These are phyloP conservation scores for Stichopus horrens DNA, from an alignment of 53 echinoderm and acorn worm genomes.

Conservation along the genomic window DNA sequence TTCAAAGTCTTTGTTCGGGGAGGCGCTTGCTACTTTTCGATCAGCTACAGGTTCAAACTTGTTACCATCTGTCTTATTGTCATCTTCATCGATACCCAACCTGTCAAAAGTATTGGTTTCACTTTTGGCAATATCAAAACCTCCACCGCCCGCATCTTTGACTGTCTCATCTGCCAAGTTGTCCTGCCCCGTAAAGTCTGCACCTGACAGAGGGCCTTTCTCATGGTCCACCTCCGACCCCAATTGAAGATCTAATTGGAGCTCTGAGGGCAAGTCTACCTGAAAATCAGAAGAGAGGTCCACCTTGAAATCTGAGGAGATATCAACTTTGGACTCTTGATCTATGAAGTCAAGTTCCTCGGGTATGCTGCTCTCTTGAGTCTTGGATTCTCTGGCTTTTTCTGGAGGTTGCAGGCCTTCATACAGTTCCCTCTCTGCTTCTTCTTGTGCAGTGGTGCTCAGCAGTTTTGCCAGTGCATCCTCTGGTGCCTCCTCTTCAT, in stretches of 20 bases:
- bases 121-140: neutral
- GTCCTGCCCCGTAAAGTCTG: constrained; percentile 7
- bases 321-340: too few relatives aligned
- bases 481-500: neutral
- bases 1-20: constrained; percentile 37
- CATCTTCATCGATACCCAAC: constrained; percentile 13
- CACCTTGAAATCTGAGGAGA: neutral
- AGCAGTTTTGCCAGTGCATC: constrained; percentile 20
- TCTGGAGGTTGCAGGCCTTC: constrained; percentile 4
- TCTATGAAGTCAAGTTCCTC: neutral
- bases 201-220: neutral
- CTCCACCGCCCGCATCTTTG: neutral
- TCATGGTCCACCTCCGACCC: neutral
- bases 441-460: constrained; percentile 25
- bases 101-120: neutral
- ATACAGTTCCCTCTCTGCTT: constrained; percentile 20
- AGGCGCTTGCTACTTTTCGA: constrained; percentile 6
- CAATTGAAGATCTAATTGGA: neutral
- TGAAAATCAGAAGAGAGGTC: neutral
- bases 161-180: neutral
- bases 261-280: neutral
- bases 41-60: constrained; percentile 32
- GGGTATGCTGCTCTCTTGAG: neutral
- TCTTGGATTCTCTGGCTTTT: neutral
- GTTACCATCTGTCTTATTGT: neutral